Evolutionary conservation across 1,140 invertebrate genomes (phyloP).

Genomic region (Philotrypesis tridentata): DNA sequence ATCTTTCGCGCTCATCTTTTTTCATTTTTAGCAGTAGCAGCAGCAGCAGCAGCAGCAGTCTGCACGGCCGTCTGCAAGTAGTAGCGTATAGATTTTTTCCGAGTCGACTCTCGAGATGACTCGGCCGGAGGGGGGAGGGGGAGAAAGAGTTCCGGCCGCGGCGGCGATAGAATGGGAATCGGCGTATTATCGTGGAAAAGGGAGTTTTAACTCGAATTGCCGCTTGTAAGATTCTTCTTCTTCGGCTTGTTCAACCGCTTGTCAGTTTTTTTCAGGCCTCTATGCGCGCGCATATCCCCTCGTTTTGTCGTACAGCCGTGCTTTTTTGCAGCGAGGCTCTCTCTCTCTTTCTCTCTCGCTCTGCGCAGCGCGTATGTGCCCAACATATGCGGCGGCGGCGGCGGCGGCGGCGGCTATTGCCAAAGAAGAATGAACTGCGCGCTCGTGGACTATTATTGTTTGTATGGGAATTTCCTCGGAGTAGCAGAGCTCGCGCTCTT

Average conservation of each 20-base stretch:
- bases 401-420: not conserved
- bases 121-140: not conserved
- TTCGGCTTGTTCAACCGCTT: slow-evolving; percentile 44
- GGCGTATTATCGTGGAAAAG: slow-evolving; percentile 45
- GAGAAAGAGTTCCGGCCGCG: not conserved
- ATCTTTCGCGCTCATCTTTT: slow-evolving; percentile 29
- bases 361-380: too few species aligned
- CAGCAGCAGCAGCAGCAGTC: not conserved
- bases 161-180: slow-evolving; percentile 43
- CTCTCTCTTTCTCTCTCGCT: too few species aligned
- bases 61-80: too few species aligned
- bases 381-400: too few species aligned
- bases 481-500: not conserved
- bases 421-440: not conserved
- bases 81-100: not conserved
- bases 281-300: not conserved
- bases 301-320: not conserved
- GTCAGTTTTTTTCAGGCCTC: not conserved
- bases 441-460: slow-evolving; percentile 29
- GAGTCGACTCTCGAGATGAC: slow-evolving; percentile 11
- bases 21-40: slow-evolving; percentile 44
- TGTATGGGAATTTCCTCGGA: not conserved
- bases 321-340: slow-evolving; percentile 1
- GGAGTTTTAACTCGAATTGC: slow-evolving; percentile 36
- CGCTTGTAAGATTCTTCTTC: slow-evolving; percentile 47